Evolutionary conservation across 2,797 vertebrate genomes (phyloP), one percentile per base, ranked within the genome.

Genomic region (Phataginus tricuspis): DNA sequence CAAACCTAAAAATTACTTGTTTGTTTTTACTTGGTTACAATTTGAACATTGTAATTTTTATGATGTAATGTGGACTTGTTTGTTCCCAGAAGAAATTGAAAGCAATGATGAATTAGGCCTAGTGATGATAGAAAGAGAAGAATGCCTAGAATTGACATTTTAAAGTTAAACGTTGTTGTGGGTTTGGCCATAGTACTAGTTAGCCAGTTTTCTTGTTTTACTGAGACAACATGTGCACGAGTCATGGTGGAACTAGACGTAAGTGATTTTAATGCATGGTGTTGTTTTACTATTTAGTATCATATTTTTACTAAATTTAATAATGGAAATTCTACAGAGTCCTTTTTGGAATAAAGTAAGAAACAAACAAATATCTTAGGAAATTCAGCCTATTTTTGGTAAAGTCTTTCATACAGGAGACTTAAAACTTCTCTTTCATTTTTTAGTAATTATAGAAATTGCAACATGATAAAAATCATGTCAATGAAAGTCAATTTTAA

Each of bases 361-460:
- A 85, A 89, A 80, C 5, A 85, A 89, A 80, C 5, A 94, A 51
- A 31, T 79, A 63, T 64, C 85, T 97, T 86, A 92, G 90, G 51
- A 91, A 72, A 94, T 88, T 92, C 31, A 59, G 34, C 27, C 91
- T 94, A 34, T 53, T 66, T 83, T 91, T 91, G 59, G 63, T 86
- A 61, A 83, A 83, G 23, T 82, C 42, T 91, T 88, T 78, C 16
- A 25, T 91, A 79, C 1, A 69, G 75, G 75, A 77, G 42, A 15
- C 14, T 74, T 83, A 80, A 94, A 63, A 53, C 19, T 91, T 96
- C 79, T 80, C 34, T 90, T 37, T 96, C 31, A 75, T 90, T 66
- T 82, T 94, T 94, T 71, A 89, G 31, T 74, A 94, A 90, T 94
- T 87, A 68, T 5, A 91, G n/a, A 92, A 79, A 86, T 86, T 92